Evolutionary conservation across 2,888 invertebrate species (phyloP).

Genomic region (Plemyria rubiginata): DNA sequence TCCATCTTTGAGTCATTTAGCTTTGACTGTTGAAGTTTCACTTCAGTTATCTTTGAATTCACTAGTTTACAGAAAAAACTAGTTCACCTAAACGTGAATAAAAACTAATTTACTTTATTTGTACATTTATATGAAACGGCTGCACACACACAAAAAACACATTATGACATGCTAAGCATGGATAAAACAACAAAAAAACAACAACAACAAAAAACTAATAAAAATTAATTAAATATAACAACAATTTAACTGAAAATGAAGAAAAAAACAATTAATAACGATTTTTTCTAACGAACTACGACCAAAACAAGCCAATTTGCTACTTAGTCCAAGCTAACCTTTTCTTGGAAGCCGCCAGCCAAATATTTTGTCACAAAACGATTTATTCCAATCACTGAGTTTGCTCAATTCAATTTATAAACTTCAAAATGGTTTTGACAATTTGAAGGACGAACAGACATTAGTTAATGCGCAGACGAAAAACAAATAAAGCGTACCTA

Average conservation of each 20-base stretch:
- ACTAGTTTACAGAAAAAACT: conserved; percentile 20
- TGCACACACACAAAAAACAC: too few species aligned
- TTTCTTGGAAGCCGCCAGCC: not conserved
- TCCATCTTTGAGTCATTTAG: conserved; percentile 28
- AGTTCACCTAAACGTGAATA: not conserved
- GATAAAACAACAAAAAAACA: too few species aligned
- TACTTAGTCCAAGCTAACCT: not conserved
- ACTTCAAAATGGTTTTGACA: conserved; percentile 9
- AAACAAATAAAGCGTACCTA: not conserved
- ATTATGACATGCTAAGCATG: too few species aligned
- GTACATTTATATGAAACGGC: too few species aligned
- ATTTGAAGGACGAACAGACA: not conserved
- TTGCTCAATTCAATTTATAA: conserved; percentile 26
- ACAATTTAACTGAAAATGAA: too few species aligned
- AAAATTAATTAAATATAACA: too few species aligned
- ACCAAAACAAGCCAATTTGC: not conserved
- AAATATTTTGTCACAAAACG: conserved; percentile 15
- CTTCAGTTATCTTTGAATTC: conserved; percentile 11
- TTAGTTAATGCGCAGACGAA: not conserved
- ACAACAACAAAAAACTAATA: too few species aligned
- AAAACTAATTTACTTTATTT: too few species aligned
- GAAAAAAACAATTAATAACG: too few species aligned
- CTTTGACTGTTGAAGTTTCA: conserved; percentile 19
- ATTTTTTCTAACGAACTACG: too few species aligned
- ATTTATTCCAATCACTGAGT: conserved; percentile 21